Evolutionary conservation across 2,888 invertebrate genomes (phyloP).

Genomic region (Macrostomum cliftonense): DNA sequence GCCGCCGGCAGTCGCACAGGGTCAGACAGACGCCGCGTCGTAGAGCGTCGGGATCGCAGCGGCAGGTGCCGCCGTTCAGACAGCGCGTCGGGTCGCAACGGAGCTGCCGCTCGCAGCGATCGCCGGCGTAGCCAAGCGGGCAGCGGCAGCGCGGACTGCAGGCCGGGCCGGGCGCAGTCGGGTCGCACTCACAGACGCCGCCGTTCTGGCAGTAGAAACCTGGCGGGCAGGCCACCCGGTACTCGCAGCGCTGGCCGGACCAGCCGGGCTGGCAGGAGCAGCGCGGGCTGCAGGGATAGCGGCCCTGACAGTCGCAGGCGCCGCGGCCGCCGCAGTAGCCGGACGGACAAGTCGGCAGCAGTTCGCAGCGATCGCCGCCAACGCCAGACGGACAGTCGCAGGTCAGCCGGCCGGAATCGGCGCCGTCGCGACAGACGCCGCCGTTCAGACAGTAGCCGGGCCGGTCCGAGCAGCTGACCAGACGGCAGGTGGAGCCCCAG

Average conservation of each 20-base stretch:
- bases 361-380: not conserved
- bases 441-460: too few relatives aligned
- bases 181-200: not conserved
- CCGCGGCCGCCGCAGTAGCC: not conserved
- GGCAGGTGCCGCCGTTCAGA: not conserved
- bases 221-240: not conserved
- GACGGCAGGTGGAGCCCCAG: too few relatives aligned
- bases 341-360: not conserved
- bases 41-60: too few relatives aligned
- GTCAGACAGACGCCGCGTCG: too few relatives aligned
- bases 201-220: not conserved
- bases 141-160: not conserved
- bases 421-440: not conserved
- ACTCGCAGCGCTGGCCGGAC: slow-evolving; percentile 13
- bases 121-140: slow-evolving; percentile 5
- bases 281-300: not conserved
- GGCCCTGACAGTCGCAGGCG: not conserved
- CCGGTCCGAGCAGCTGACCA: too few relatives aligned
- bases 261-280: not conserved
- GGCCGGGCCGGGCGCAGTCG: not conserved
- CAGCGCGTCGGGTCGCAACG: not conserved
- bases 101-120: not conserved
- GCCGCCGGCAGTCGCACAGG: too few relatives aligned
- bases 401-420: not conserved
- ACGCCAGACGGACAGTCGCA: slow-evolving; percentile 1